phyloP scores from a whole-genome alignment of 2,113 vertebrate genomes.

The Hylia prasina region DNA sequence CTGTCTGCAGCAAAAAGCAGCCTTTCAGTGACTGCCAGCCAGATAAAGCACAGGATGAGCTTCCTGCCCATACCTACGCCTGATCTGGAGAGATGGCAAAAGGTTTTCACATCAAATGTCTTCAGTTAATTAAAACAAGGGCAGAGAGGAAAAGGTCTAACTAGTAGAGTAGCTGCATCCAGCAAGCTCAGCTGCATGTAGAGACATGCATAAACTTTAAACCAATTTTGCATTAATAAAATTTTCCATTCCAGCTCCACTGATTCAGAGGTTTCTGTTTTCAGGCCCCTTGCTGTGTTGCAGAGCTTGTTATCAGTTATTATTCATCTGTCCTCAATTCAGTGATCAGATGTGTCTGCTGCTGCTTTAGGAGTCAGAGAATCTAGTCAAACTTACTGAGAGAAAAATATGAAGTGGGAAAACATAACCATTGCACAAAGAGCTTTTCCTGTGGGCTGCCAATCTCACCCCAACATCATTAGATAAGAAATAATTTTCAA shows the following conservation, averaged over 20 bases:
- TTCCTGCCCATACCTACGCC: rapidly evolving
- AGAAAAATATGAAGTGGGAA: not conserved
- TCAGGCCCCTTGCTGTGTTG: not conserved
- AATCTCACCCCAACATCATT: not conserved
- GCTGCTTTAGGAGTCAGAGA: conserved; percentile 6
- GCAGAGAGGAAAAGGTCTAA: not conserved
- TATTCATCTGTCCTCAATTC: conserved; percentile 40
- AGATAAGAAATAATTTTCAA: conserved; percentile 4
- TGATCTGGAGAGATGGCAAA: not conserved
- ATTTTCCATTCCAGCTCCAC: not conserved
- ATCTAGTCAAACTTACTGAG: not conserved
- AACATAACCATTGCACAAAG: not conserved
- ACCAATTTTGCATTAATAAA: not conserved
- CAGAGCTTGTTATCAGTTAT: conserved; percentile 31
- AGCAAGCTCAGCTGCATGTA: not conserved
- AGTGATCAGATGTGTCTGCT: not conserved
- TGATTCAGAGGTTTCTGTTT: not conserved
- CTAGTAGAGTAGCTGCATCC: not conserved
- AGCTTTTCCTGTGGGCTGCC: not conserved
- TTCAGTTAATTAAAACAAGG: conserved; percentile 21
- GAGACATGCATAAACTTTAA: not conserved
- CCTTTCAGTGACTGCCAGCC: not conserved
- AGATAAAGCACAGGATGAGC: not conserved
- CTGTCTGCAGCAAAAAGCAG: not conserved
- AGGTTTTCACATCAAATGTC: not conserved